Evolutionary conservation across 2,113 vertebrate genomes (phyloP).

Genomic region (Symphodus melops): DNA sequence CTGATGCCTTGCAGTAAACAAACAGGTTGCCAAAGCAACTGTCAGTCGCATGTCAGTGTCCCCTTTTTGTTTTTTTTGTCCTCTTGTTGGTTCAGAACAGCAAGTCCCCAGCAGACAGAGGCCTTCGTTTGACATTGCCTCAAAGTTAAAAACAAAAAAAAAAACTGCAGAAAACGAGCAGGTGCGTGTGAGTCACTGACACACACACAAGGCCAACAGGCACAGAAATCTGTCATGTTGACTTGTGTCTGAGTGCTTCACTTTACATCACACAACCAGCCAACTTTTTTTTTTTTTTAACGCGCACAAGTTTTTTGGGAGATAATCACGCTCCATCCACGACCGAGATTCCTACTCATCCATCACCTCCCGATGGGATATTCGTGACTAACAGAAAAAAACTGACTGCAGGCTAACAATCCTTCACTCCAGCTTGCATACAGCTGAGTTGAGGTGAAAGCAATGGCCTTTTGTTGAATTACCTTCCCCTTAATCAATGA

Average conservation of each 20-base stretch:
- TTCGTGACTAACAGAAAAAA: constrained; percentile 40
- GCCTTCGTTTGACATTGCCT: constrained; percentile 25
- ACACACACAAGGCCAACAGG: constrained; percentile 55
- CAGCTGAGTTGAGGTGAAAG: constrained; percentile 49
- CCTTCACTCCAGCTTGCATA: constrained; percentile 59
- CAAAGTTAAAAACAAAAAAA: constrained; percentile 36
- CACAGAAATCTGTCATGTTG: constrained; percentile 54
- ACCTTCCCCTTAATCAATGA: constrained; percentile 77
- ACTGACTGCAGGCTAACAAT: constrained; percentile 68
- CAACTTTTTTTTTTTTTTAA: constrained; percentile 49
- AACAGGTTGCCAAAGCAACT: constrained; percentile 24
- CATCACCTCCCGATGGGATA: constrained; percentile 58
- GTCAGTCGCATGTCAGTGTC: constrained; percentile 25
- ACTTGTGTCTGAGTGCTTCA: constrained; percentile 49
- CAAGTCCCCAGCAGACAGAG: constrained; percentile 26
- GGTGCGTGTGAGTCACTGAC: constrained; percentile 43
- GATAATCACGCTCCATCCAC: constrained; percentile 59
- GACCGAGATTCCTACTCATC: constrained; percentile 54
- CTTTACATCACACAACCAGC: constrained; percentile 54
- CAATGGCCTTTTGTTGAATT: constrained; percentile 69
- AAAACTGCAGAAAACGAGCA: constrained; percentile 28
- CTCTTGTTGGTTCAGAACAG: constrained; percentile 41
- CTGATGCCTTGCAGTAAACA: constrained; percentile 27
- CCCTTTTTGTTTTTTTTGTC: constrained; percentile 24
- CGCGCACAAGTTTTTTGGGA: constrained; percentile 46